Evolutionary conservation across 2,797 vertebrate genomes (phyloP).

Genomic region (Nannoperca obscura): DNA sequence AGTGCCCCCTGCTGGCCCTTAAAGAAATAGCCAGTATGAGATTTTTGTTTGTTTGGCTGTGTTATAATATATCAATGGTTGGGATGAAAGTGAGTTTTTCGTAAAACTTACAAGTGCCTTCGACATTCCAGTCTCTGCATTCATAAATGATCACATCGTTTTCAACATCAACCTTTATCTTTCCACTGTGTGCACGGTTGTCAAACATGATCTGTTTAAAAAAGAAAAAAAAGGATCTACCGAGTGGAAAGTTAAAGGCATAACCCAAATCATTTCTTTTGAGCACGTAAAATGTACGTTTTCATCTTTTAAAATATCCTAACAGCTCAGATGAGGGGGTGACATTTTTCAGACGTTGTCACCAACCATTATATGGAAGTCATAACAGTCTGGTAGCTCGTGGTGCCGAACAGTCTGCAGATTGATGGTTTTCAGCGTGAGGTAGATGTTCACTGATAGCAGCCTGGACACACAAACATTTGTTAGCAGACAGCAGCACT

Average conservation of each 20-base stretch:
- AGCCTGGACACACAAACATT: conserved; percentile 81
- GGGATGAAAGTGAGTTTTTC: not conserved
- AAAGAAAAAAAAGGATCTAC: not conserved
- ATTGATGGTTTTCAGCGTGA: conserved; percentile 95
- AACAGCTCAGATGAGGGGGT: not conserved
- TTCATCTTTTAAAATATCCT: not conserved
- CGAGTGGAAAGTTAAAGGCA: not conserved
- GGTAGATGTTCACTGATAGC: conserved; percentile 88
- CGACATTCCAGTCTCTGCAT: conserved; percentile 93
- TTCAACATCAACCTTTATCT: conserved; percentile 90
- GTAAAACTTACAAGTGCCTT: conserved; percentile 89
- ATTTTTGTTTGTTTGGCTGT: not conserved
- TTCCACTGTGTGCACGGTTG: conserved; percentile 94
- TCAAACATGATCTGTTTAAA: conserved; percentile 90
- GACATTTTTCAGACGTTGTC: not conserved
- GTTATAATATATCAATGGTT: not conserved
- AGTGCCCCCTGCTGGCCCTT: conserved; percentile 32
- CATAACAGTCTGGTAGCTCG: conserved; percentile 95
- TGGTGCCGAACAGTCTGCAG: conserved; percentile 94
- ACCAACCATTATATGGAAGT: conserved; percentile 90
- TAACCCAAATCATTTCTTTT: not conserved
- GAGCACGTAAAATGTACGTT: not conserved
- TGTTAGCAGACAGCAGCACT: conserved; percentile 26
- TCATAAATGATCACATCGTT: conserved; percentile 90
- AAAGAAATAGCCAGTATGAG: not conserved